These are phyloP conservation scores for Epirrhoe tristata DNA, from an alignment of 2,888 invertebrate genomes.

Conservation along the genomic window DNA sequence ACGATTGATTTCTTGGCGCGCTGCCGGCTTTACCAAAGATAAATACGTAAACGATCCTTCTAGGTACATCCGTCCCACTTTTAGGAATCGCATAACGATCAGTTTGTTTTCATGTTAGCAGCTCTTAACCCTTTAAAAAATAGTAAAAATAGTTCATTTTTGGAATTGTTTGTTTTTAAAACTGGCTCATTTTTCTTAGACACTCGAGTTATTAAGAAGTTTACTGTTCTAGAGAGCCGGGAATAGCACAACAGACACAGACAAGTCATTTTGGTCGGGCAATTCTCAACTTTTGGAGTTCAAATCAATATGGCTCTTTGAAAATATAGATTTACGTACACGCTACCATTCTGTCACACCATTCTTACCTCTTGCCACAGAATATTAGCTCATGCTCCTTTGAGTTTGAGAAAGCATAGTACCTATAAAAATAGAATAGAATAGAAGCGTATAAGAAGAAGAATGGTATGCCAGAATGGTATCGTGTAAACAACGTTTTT, in stretches of 20 bases:
- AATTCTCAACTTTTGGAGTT: too few species aligned
- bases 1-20: slow-evolving; percentile 54
- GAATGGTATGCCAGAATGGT: too few species aligned
- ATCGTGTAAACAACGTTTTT: too few species aligned
- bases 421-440: too few species aligned
- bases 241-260: not conserved
- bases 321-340: too few species aligned
- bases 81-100: slow-evolving; percentile 51
- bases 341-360: too few species aligned
- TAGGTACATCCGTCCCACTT: slow-evolving; percentile 52
- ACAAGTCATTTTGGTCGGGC: too few species aligned
- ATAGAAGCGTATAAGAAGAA: too few species aligned
- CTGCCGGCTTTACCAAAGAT: slow-evolving; percentile 52
- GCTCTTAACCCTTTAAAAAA: slow-evolving; percentile 38
- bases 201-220: slow-evolving; percentile 9
- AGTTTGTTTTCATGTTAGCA: slow-evolving; percentile 48
- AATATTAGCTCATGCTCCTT: too few species aligned
- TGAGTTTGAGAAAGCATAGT: too few species aligned
- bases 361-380: too few species aligned
- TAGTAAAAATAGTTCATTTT: slow-evolving; percentile 31
- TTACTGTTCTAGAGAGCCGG: not conserved
- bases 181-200: slow-evolving; percentile 23
- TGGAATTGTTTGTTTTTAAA: slow-evolving; percentile 28
- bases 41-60: slow-evolving; percentile 53
- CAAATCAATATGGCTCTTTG: too few species aligned